phyloP scores from a whole-genome alignment of 1,140 invertebrate genomes.

The Latrodectus geometricus region DNA sequence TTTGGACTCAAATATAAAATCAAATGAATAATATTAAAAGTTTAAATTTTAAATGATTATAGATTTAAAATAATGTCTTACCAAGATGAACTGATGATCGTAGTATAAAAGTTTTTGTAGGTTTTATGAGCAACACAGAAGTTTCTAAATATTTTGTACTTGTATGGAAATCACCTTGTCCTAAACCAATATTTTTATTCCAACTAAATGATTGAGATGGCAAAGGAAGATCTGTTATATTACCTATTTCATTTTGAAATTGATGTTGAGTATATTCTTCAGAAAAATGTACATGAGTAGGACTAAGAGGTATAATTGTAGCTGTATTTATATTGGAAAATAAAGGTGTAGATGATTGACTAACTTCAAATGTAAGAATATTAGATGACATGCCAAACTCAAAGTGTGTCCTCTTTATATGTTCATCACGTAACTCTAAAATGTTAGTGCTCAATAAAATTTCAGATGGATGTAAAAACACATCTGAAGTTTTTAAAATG shows the following conservation, averaged over 20 bases:
- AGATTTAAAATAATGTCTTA: not conserved
- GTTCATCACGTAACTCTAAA: not conserved
- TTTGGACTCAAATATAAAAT: no score
- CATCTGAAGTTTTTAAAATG: not conserved
- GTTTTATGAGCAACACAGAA: not conserved
- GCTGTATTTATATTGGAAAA: not conserved
- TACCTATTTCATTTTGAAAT: not conserved
- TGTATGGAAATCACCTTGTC: no score
- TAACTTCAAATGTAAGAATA: slow-evolving; percentile 5
- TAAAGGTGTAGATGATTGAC: slow-evolving; percentile 4
- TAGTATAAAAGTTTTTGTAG: not conserved
- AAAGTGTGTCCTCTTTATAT: slow-evolving; percentile 1
- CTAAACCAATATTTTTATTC: not conserved
- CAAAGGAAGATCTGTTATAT: slow-evolving; percentile 1
- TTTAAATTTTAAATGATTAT: no score
- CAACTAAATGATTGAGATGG: not conserved
- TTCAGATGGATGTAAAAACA: slow-evolving; percentile 39
- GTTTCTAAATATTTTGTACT: no score
- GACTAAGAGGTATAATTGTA: not conserved
- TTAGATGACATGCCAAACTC: not conserved
- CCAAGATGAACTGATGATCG: not conserved
- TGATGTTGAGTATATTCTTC: slow-evolving; percentile 3
- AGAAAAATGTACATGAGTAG: slow-evolving; percentile 11
- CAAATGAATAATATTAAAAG: no score
- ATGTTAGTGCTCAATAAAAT: not conserved